Percentiles rank a stretch among this genome's conserved stretches.
Evolutionary conservation across 2,888 invertebrate species (phyloP).

Genomic region (Tenthredo scrophulariae): DNA sequence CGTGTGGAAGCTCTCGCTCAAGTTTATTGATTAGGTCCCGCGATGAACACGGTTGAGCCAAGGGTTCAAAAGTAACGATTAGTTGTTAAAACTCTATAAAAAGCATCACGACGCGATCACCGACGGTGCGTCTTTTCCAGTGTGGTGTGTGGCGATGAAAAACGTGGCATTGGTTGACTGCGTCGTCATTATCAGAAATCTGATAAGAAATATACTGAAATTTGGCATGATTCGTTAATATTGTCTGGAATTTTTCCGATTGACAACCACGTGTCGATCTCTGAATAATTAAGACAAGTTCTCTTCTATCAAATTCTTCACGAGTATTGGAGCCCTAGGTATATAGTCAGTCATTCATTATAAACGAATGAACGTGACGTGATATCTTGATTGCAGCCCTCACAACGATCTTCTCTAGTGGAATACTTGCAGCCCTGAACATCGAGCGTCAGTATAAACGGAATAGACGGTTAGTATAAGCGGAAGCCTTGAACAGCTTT

Average conservation of each 20-base stretch:
- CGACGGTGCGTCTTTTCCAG: background rate
- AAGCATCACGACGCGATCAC: background rate
- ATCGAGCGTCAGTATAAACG: background rate
- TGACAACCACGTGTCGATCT: background rate
- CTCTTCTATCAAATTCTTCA: background rate
- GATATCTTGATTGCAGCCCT: background rate
- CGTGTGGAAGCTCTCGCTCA: background rate
- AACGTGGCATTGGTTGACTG: background rate
- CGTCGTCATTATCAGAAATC: background rate
- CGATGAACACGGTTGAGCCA: background rate
- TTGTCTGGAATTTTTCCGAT: background rate
- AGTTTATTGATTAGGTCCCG: conserved; percentile 36
- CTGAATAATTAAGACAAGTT: background rate
- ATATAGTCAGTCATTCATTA: background rate
- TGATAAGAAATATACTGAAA: background rate
- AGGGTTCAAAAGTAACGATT: conserved; percentile 33
- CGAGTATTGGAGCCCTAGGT: background rate
- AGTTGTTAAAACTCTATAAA: conserved; percentile 26
- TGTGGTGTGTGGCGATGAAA: background rate
- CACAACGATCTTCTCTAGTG: background rate
- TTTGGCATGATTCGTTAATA: background rate
- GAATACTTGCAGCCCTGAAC: background rate
- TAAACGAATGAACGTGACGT: background rate
- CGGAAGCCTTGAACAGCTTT: conserved; percentile 8
- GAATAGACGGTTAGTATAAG: background rate